Conservation (phyloP, 2,888 invertebrate genomes). For the Crossocerus cetratus region DNA sequence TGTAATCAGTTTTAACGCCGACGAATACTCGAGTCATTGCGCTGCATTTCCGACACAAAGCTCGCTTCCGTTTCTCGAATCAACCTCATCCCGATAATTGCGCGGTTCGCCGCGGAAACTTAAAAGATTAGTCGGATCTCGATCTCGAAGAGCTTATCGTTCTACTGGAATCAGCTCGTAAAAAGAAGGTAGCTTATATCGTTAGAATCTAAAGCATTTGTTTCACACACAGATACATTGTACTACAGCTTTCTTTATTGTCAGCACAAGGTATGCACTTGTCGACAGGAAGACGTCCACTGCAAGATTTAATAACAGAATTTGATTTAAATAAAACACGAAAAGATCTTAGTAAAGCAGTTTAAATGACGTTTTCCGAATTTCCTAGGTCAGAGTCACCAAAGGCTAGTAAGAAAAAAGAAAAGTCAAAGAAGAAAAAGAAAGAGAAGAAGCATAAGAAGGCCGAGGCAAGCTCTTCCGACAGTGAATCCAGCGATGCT, state of each 20-base stretch:
- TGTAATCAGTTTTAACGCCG: constrained; percentile 2
- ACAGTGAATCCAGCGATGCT: constrained; percentile 72
- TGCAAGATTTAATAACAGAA: constrained; percentile 67
- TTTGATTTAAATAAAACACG: constrained; percentile 47
- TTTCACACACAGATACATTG: constrained; percentile 63
- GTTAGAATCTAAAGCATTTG: constrained; percentile 54
- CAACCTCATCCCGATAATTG: constrained; percentile 36
- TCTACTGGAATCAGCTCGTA: constrained; percentile 35
- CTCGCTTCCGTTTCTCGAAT: constrained; percentile 34
- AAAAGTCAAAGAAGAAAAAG: constrained; percentile 74
- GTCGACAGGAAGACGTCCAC: constrained; percentile 73
- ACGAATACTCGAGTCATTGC: constrained; percentile 25
- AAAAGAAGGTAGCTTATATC: constrained; percentile 54
- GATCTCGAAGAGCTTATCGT: constrained; percentile 35
- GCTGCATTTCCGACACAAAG: constrained; percentile 41
- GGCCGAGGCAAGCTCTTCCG: constrained; percentile 69
- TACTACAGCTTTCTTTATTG: constrained; percentile 68
- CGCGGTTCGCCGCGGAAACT: constrained; percentile 31
- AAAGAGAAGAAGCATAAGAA: constrained; percentile 76
- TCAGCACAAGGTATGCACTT: constrained; percentile 75
- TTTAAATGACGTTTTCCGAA: constrained; percentile 39
- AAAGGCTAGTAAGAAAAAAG: constrained; percentile 73
- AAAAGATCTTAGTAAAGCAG: constrained; percentile 21
- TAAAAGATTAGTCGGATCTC: constrained; percentile 28
- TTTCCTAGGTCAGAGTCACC: constrained; percentile 75